These are phyloP conservation scores for Myotis pilosus DNA, from an alignment of 2,797 vertebrate species.

Conservation along the genomic window DNA sequence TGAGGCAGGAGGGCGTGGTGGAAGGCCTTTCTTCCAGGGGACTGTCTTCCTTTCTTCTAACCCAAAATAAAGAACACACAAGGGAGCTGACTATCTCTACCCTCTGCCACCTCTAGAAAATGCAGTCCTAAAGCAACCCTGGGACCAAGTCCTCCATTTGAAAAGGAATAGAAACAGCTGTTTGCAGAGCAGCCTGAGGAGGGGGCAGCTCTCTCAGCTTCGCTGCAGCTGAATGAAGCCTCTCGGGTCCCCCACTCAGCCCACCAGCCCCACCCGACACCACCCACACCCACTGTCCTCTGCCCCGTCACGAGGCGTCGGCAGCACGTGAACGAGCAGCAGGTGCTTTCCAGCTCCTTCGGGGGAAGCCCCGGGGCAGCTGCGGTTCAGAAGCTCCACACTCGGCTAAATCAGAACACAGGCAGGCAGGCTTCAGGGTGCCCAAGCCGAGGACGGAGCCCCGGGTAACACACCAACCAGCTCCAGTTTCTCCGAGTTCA, in stretches of 20 bases:
- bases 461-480: neutral
- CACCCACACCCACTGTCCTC: neutral
- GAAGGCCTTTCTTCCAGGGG: neutral
- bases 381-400: slow-evolving; percentile 38
- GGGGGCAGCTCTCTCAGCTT: no score
- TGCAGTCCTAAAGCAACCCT: neutral
- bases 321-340: neutral
- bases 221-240: neutral
- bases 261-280: neutral
- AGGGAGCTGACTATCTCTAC: neutral
- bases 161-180: neutral
- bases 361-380: neutral
- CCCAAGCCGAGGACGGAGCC: neutral
- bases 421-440: neutral
- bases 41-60: neutral
- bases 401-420: neutral
- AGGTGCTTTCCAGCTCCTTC: neutral
- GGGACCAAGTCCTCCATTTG: neutral
- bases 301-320: slow-evolving; percentile 2
- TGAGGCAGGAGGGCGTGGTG: neutral
- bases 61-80: neutral
- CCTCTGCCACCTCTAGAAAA: neutral
- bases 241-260: neutral
- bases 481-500: neutral
- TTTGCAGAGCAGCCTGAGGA: neutral